phyloP scores from a whole-genome alignment of 2,888 invertebrate species.

The Rapana venosa region DNA sequence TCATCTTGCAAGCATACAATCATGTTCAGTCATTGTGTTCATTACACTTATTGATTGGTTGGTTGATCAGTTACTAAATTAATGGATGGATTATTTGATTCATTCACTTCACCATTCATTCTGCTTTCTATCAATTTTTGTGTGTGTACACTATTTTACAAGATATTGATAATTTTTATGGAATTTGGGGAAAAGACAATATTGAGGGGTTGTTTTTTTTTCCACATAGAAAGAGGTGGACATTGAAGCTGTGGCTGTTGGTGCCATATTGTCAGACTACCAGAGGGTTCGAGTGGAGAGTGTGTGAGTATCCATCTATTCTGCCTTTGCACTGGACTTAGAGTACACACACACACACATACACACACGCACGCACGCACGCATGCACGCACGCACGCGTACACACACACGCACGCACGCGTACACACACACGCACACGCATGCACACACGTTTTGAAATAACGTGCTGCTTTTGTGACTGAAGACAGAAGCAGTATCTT shows the following conservation, averaged over 20 bases:
- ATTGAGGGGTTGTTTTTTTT: neutral
- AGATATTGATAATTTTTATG: neutral
- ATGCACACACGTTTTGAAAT: neutral
- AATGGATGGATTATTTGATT: too few species aligned
- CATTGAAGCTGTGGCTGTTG: constrained; percentile 95
- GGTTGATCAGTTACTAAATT: too few species aligned
- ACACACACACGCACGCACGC: neutral
- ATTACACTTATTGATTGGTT: too few species aligned
- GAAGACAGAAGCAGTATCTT: too few species aligned
- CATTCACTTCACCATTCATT: neutral
- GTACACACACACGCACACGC: neutral
- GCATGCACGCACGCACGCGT: neutral
- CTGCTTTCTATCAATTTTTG: neutral
- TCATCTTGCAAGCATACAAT: too few species aligned
- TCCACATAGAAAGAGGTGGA: constrained; percentile 72
- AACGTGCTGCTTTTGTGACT: too few species aligned
- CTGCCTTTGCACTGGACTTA: too few species aligned
- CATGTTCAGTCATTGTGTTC: too few species aligned
- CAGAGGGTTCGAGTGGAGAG: constrained; percentile 98
- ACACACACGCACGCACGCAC: constrained; percentile 13
- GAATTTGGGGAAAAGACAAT: neutral
- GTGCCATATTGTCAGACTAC: constrained; percentile 98
- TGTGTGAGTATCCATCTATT: constrained; percentile 85
- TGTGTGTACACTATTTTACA: neutral
- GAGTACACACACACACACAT: neutral